A percentile compares a stretch with the other conserved stretches of the same genome.
Evolutionary conservation across 1,140 invertebrate species (phyloP).

Genomic region (Marisa cornuarietis): DNA sequence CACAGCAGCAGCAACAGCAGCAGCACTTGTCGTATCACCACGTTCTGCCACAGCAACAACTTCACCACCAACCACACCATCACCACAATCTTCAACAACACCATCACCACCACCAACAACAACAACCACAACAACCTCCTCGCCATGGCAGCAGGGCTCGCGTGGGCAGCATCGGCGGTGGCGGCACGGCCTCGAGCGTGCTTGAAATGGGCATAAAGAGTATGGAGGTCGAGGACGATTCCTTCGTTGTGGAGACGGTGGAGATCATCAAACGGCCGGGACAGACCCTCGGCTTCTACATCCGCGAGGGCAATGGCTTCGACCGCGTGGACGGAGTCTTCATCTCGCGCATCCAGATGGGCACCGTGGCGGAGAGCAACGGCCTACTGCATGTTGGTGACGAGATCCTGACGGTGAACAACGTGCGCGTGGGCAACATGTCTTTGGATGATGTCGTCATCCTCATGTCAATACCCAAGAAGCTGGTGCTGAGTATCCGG

Average conservation of each 20-base stretch:
- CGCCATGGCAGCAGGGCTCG: constrained; percentile 5
- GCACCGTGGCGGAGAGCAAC: constrained; percentile 85
- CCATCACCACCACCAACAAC: neutral
- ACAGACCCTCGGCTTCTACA: constrained; percentile 97
- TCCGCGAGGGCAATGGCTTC: constrained; percentile 94
- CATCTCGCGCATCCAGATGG: constrained; percentile 92
- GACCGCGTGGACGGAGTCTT: constrained; percentile 95
- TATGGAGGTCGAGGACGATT: constrained; percentile 61
- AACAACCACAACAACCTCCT: constrained; percentile 16
- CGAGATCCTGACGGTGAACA: constrained; percentile 96
- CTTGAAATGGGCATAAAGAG: constrained; percentile 65
- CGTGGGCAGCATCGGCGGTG: neutral
- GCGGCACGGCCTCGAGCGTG: constrained; percentile 27
- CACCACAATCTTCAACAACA: constrained; percentile 15
- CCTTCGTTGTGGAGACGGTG: constrained; percentile 84
- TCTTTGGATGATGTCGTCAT: constrained; percentile 98
- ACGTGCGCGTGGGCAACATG: constrained; percentile 97
- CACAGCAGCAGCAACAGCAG: constrained; percentile 9
- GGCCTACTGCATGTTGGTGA: constrained; percentile 97
- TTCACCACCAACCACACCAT: neutral
- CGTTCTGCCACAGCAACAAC: neutral
- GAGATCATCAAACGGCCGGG: constrained; percentile 99
- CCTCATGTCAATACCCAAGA: constrained; percentile 97
- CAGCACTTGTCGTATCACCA: constrained; percentile 7
- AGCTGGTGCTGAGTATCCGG: constrained; percentile 91